These are phyloP conservation scores for Chironomus riparius DNA, from an alignment of 2,888 invertebrate species.

Conservation along the genomic window DNA sequence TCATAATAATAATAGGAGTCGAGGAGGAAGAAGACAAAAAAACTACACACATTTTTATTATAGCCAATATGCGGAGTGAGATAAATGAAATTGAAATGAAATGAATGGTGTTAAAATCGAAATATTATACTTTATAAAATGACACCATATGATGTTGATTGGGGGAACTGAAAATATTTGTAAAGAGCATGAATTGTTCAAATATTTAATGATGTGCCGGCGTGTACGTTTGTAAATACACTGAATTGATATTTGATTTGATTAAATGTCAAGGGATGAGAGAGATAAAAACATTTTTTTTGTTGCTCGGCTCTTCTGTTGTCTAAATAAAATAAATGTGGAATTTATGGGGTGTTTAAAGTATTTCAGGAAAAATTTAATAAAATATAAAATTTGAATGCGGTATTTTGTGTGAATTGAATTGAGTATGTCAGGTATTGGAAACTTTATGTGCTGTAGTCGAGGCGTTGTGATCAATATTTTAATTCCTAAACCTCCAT, in stretches of 20 bases:
- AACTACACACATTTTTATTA: neutral
- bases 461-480: too few relatives aligned
- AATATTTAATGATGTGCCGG: neutral
- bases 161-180: neutral
- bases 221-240: neutral
- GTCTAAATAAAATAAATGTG: too few relatives aligned
- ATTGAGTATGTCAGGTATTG: too few relatives aligned
- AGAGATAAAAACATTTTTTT: neutral
- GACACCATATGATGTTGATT: neutral
- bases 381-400: neutral
- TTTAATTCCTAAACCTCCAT: too few relatives aligned
- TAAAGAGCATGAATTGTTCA: neutral
- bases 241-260: constrained; percentile 6
- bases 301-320: neutral
- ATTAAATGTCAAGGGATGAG: neutral
- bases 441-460: too few relatives aligned
- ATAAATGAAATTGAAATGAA: neutral
- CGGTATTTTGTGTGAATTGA: too few relatives aligned
- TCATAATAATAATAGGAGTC: neutral
- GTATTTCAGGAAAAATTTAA: too few relatives aligned
- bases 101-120: neutral
- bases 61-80: neutral
- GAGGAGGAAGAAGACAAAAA: neutral
- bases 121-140: neutral
- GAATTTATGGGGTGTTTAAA: too few relatives aligned